Percentiles rank a stretch among this genome's conserved stretches.
Evolutionary conservation across 2,113 vertebrate genomes (phyloP).

Genomic region (Sphaerodactylus townsendi): DNA sequence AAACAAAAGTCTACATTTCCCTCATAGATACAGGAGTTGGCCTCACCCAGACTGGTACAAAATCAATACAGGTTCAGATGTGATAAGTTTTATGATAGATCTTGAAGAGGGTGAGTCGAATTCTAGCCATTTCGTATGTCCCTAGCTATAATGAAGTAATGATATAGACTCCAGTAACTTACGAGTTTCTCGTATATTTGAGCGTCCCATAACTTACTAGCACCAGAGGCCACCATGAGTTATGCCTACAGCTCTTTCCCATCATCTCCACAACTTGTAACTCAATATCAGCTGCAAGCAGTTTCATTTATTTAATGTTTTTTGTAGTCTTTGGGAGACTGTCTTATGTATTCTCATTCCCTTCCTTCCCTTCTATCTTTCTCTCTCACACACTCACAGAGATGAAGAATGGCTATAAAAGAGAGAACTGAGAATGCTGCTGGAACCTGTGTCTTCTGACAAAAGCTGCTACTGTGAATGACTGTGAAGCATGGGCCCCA

Average conservation of each 20-base stretch:
- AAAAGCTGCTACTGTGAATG: background rate
- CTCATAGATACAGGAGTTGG: slow-evolving; percentile 14
- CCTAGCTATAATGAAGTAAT: slow-evolving; percentile 66
- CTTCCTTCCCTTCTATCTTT: background rate
- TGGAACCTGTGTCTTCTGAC: background rate
- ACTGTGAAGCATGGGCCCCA: background rate
- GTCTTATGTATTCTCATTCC: background rate
- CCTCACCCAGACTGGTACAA: slow-evolving; percentile 32
- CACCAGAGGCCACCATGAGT: slow-evolving; percentile 65
- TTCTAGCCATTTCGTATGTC: slow-evolving; percentile 61
- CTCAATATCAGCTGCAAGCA: slow-evolving; percentile 52
- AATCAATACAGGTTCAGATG: slow-evolving; percentile 63
- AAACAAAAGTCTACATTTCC: slow-evolving; percentile 23
- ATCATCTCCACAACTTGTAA: slow-evolving; percentile 66
- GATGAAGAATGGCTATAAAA: background rate
- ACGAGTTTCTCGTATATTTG: slow-evolving; percentile 63
- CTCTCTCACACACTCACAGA: background rate
- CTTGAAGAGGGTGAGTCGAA: slow-evolving; percentile 45
- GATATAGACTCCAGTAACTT: slow-evolving; percentile 69
- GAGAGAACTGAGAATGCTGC: background rate
- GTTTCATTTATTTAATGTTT: slow-evolving; percentile 70
- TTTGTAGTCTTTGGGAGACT: slow-evolving; percentile 56
- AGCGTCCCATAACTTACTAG: slow-evolving; percentile 70
- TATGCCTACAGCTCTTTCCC: slow-evolving; percentile 61
- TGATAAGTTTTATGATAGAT: slow-evolving; percentile 67